Evolutionary conservation across 2,797 vertebrate genomes (phyloP).

Genomic region (Brotula barbata): DNA sequence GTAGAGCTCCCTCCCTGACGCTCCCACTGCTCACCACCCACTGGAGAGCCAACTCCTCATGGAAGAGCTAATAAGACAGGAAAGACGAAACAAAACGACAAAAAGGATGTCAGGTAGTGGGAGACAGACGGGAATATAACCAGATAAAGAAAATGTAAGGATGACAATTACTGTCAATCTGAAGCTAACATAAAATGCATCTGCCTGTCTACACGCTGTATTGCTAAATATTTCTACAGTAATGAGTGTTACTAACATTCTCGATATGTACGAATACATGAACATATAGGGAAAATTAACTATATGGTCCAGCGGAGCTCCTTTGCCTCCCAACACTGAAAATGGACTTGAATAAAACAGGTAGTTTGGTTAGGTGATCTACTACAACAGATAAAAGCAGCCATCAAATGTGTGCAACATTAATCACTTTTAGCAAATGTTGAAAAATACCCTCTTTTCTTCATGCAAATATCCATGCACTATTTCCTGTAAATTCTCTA

Average conservation of each 20-base stretch:
- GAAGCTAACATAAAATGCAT: slow-evolving; percentile 1
- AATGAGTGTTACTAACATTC: slow-evolving; percentile 12
- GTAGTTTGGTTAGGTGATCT: slow-evolving; percentile 6
- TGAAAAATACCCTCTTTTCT: slow-evolving; percentile 21
- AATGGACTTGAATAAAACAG: slow-evolving; percentile 49
- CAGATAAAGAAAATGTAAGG: slow-evolving; percentile 45
- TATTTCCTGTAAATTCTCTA: neutral
- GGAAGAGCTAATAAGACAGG: slow-evolving; percentile 86
- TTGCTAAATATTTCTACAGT: neutral
- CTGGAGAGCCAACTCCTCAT: slow-evolving; percentile 96
- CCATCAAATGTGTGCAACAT: slow-evolving; percentile 13
- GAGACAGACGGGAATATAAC: slow-evolving; percentile 21
- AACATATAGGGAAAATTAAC: too few relatives aligned
- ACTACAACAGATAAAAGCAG: neutral
- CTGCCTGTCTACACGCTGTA: too few relatives aligned
- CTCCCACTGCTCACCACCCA: slow-evolving; percentile 99
- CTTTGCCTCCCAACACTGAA: slow-evolving; percentile 51
- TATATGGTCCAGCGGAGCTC: slow-evolving; percentile 42
- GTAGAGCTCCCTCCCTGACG: slow-evolving; percentile 92
- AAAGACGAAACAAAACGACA: slow-evolving; percentile 6
- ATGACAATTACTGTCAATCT: slow-evolving; percentile 1
- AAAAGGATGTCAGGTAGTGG: neutral
- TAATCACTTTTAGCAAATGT: slow-evolving; percentile 15
- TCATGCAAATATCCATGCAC: slow-evolving; percentile 33
- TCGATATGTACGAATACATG: slow-evolving; percentile 21